Conservation (phyloP, 2,113 vertebrate species). For the Sisor rabdophorus region DNA sequence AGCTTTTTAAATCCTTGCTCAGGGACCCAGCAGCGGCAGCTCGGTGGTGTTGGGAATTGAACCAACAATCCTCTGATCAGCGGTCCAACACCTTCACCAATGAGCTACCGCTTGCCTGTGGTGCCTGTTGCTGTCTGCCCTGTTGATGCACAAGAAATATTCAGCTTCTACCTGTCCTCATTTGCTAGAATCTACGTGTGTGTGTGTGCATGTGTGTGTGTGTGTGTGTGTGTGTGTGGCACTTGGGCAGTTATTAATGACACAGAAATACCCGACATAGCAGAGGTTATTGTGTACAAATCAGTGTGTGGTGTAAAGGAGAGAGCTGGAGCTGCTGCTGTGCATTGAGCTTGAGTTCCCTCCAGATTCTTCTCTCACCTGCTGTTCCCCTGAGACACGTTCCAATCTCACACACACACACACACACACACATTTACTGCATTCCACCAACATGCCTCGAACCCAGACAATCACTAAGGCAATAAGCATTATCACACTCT, state of each 20-base stretch:
- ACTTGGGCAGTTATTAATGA: slow-evolving; percentile 11
- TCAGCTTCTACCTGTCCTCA: neutral
- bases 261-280: slow-evolving; percentile 20
- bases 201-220: slow-evolving; percentile 31
- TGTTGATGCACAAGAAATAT: neutral
- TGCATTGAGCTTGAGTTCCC: slow-evolving; percentile 42
- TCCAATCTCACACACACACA: slow-evolving; percentile 50
- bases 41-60: no score
- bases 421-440: slow-evolving; percentile 23
- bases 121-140: neutral
- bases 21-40: no score
- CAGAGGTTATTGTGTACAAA: slow-evolving; percentile 3
- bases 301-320: slow-evolving; percentile 9
- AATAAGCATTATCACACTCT: slow-evolving; percentile 33
- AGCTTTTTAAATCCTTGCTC: no score
- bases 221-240: slow-evolving; percentile 10
- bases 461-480: slow-evolving; percentile 34
- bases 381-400: slow-evolving; percentile 52
- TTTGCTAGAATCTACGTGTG: slow-evolving; percentile 6
- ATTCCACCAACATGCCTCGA: slow-evolving; percentile 54
- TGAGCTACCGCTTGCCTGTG: neutral
- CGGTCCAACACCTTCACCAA: no score
- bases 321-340: slow-evolving; percentile 4
- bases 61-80: no score
- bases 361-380: slow-evolving; percentile 50